Evolutionary conservation across 2,113 vertebrate genomes (phyloP).

Genomic region (Varanus salvator): DNA sequence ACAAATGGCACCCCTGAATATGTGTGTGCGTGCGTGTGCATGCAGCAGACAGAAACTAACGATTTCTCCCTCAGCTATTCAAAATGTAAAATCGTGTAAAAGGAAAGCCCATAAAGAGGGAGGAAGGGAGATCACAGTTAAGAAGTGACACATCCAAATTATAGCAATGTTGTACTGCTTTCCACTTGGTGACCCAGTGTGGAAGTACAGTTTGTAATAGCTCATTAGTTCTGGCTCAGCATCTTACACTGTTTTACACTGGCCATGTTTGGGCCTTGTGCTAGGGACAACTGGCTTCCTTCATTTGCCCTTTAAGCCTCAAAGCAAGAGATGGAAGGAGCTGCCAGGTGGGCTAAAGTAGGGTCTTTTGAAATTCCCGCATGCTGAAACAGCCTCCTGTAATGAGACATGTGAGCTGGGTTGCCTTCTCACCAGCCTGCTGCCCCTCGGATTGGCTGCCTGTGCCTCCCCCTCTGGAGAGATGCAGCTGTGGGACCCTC

Average conservation of each 20-base stretch:
- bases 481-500: no score
- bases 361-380: neutral
- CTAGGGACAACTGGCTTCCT: constrained; percentile 9
- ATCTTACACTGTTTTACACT: neutral
- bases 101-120: neutral
- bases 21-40: no score
- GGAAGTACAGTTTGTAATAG: constrained; percentile 14
- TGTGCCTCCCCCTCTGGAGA: no score
- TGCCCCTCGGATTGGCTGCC: no score
- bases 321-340: constrained; percentile 7
- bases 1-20: neutral
- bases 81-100: neutral
- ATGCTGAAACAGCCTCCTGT: neutral
- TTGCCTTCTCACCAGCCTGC: no score
- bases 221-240: constrained; percentile 1
- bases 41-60: neutral
- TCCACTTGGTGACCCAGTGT: constrained; percentile 11
- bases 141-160: neutral
- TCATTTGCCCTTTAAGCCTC: constrained; percentile 10
- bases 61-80: neutral
- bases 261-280: neutral
- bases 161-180: constrained; percentile 18
- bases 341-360: neutral
- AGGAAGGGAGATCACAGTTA: neutral
- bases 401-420: neutral